A percentile compares a stretch with the other conserved stretches of the same genome.
Evolutionary conservation across 2,113 vertebrate genomes (phyloP).

Genomic region (Melospiza georgiana): DNA sequence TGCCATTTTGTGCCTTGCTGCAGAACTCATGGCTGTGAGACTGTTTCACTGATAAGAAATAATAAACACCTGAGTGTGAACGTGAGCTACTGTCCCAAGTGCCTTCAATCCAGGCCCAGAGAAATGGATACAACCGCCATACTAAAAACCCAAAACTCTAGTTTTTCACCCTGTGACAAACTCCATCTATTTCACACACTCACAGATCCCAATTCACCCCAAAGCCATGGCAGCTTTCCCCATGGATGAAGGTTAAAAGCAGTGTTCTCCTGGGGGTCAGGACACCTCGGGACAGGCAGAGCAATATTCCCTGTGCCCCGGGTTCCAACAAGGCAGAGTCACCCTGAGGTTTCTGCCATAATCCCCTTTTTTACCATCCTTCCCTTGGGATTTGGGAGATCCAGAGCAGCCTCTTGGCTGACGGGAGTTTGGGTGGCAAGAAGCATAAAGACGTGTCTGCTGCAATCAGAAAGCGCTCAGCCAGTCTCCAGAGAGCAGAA

Average conservation of each 20-base stretch:
- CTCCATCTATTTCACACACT: no score
- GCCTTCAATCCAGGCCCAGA: no score
- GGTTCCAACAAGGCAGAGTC: neutral
- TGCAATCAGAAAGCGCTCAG: neutral
- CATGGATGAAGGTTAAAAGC: neutral
- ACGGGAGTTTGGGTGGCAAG: neutral
- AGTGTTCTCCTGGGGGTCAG: neutral
- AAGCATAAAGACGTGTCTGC: neutral
- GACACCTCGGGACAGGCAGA: neutral
- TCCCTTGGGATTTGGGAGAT: neutral
- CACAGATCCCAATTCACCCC: neutral
- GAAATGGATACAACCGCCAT: no score
- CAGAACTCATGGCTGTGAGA: no score
- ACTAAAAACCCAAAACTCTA: no score
- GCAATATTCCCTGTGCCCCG: neutral
- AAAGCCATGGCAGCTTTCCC: neutral
- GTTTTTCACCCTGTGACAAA: no score
- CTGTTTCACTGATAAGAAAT: no score
- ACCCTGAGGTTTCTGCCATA: rapidly evolving
- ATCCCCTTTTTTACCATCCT: neutral
- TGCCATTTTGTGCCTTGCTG: no score
- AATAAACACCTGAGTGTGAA: no score
- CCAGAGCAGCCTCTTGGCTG: neutral
- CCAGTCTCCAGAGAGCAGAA: neutral
- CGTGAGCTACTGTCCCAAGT: no score